These are phyloP conservation scores for Pseudocheirus occidentalis DNA, from an alignment of 2,797 vertebrate genomes.

Conservation along the genomic window DNA sequence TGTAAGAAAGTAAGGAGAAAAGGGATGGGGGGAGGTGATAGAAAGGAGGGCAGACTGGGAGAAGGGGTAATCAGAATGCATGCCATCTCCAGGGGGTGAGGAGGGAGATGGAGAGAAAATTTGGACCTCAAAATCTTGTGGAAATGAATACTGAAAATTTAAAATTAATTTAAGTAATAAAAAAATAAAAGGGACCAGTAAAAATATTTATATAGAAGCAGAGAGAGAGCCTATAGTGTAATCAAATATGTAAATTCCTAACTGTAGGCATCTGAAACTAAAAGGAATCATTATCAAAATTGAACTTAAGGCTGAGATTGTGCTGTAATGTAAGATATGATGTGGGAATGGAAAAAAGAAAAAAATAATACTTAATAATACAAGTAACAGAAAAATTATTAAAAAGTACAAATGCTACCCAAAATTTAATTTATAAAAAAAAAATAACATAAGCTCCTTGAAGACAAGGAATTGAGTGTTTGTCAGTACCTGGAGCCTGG, in stretches of 20 bases:
- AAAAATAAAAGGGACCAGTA: too few species aligned
- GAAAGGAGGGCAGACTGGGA: too few species aligned
- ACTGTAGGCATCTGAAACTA: constrained; percentile 25
- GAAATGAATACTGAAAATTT: too few species aligned
- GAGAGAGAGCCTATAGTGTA: background rate
- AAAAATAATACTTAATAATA: background rate
- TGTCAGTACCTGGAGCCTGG: background rate
- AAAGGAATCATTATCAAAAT: background rate
- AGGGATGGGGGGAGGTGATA: too few species aligned
- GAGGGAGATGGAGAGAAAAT: too few species aligned
- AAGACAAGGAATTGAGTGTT: background rate
- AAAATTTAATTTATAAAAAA: background rate
- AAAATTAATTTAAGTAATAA: too few species aligned
- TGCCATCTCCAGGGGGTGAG: too few species aligned
- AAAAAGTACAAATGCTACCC: background rate
- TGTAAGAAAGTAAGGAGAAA: too few species aligned
- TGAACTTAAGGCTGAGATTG: background rate
- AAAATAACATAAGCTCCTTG: background rate
- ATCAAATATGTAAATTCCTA: background rate
- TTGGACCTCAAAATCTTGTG: too few species aligned
- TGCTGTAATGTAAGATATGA: background rate
- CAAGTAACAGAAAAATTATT: background rate
- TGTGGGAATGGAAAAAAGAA: background rate
- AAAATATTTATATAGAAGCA: too few species aligned
- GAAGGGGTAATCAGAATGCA: too few species aligned